Conservation (phyloP, 2,888 invertebrate species). For the Campaea margaritaria region DNA sequence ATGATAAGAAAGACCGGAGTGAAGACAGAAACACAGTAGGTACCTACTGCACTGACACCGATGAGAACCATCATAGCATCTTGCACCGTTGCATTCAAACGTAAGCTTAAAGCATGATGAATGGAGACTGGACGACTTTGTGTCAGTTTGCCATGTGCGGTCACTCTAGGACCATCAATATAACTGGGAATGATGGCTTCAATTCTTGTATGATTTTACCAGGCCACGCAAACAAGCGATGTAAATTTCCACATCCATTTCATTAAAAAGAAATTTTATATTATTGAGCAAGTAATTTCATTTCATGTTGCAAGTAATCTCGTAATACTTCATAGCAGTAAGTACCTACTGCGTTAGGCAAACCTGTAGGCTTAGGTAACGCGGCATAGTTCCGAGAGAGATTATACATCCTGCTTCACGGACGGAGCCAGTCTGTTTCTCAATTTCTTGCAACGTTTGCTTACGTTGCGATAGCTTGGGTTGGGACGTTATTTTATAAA, state of each 20-base stretch:
- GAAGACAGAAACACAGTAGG: no score
- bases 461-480: neutral
- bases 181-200: no score
- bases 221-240: neutral
- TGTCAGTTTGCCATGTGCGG: no score
- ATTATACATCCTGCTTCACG: constrained; percentile 69
- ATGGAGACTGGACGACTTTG: no score
- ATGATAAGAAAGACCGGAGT: no score
- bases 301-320: constrained; percentile 56
- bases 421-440: constrained; percentile 56
- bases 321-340: constrained; percentile 59
- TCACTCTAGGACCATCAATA: no score
- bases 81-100: no score
- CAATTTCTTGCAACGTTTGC: constrained; percentile 35
- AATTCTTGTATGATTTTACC: no score
- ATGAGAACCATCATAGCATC: no score
- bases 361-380: constrained; percentile 74
- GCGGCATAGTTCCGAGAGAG: constrained; percentile 74
- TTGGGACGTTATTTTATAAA: no score
- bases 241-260: constrained; percentile 24
- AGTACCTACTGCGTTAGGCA: constrained; percentile 59
- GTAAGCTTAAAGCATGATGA: no score
- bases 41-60: no score
- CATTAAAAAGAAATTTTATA: constrained; percentile 40
- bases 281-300: constrained; percentile 51